Evolutionary conservation across 2,888 invertebrate species (phyloP), one percentile per base, ranked within the genome.

Genomic region (Caenorhabditis virilis): DNA sequence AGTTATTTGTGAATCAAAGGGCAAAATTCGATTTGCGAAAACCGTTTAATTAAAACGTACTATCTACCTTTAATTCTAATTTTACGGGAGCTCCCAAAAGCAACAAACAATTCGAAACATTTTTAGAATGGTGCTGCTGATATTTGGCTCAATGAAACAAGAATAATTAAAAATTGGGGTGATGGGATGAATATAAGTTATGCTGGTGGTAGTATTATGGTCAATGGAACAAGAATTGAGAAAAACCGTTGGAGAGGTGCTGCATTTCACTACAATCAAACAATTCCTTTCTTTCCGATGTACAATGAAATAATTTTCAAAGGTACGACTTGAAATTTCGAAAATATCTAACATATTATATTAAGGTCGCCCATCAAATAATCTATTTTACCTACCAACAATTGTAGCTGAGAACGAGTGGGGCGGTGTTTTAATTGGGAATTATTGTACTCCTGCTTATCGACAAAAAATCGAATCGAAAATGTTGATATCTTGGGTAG

Each of bases 181-280:
- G 93, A 93, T 80, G 98, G 97, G 0, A 88, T 98, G 11, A 98
- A 98, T 84, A 90, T 98, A 13, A 94, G 95, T 0, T 92, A 92
- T 63, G 91, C 91, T 2, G 97, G 98, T 0, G 98, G 98, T 0
- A 91, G 90, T 77, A 88, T 93, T 67, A 94, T 97, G 80, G 88
- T 98, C 62, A 95, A 95, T 13, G 88, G 89, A 74, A 91, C 92
- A 42, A 89, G 89, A 25, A 86, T 98, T 23, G 90, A 90, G 49
- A 90, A 91, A 0, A 98, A 98, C 84, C 88, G 88, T 69, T 92
- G 94, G 9, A 90, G 91, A 78, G 81, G 95, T 2, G 84, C 93
- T 22, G 90, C 93, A 0, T 88, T 93, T 9, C 94, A 94, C 91
- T 85, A 93, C 55, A 95, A 95, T 83, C 89, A 92, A 16, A 91